A percentile compares a stretch with the other conserved stretches of the same genome.
Evolutionary conservation across 2,797 vertebrate genomes (phyloP).

Genomic region (Gambelia wislizenii): DNA sequence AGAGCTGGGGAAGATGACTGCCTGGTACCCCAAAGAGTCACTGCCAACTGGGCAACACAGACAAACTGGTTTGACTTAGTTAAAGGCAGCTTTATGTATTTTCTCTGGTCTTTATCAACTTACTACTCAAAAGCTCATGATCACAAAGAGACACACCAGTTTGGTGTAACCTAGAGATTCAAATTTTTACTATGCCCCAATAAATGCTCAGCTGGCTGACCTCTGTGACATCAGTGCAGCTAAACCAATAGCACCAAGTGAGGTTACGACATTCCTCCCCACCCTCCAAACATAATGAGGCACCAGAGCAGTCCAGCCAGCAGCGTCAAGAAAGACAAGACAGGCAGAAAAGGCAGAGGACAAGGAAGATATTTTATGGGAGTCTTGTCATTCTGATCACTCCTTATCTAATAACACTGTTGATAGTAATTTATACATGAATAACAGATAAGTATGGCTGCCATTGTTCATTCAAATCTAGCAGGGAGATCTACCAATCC

Average conservation of each 20-base stretch:
- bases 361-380: neutral
- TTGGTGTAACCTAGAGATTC: neutral
- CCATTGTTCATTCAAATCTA: neutral
- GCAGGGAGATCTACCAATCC: neutral
- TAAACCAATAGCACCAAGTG: neutral
- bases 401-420: neutral
- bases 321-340: neutral
- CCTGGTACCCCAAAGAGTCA: neutral
- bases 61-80: neutral
- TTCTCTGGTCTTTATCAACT: neutral
- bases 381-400: neutral
- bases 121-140: neutral
- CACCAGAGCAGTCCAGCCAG: neutral
- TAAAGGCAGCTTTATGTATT: neutral
- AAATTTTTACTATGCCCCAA: neutral
- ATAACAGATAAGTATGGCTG: neutral
- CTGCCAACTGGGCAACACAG: neutral
- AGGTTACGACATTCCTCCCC: neutral
- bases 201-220: neutral
- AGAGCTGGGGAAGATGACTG: too few relatives aligned
- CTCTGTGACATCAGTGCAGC: neutral
- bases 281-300: neutral
- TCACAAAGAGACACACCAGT: neutral
- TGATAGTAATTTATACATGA: neutral
- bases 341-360: neutral